phyloP scores from a whole-genome alignment of 2,113 vertebrate species.

The Acanthisitta chloris region DNA sequence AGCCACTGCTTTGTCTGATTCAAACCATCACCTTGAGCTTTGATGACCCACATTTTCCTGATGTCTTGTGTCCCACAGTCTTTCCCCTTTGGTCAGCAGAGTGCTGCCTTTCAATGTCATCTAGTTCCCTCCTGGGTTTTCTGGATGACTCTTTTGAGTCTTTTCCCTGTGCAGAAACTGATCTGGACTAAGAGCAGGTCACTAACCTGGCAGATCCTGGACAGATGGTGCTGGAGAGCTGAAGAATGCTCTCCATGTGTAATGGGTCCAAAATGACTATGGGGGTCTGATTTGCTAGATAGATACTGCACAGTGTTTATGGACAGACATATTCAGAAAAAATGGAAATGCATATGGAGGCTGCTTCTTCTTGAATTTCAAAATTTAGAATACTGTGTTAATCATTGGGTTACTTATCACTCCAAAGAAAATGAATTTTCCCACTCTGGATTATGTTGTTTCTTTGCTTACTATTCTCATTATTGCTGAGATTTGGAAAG shows the following conservation, averaged over 20 bases:
- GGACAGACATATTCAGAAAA: neutral
- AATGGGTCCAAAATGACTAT: neutral
- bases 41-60: neutral
- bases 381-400: neutral
- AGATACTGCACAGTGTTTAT: neutral
- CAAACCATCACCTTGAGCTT: neutral
- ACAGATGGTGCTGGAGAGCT: neutral
- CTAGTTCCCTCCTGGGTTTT: neutral
- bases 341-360: neutral
- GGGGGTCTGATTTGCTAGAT: neutral
- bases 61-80: accelerated
- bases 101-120: neutral
- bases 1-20: neutral
- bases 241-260: neutral
- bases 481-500: neutral
- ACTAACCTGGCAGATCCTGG: neutral
- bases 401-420: neutral
- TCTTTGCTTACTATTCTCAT: neutral
- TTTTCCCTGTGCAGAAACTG: neutral
- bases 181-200: neutral
- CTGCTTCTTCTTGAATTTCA: neutral
- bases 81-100: neutral
- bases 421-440: neutral
- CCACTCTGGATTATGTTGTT: neutral
- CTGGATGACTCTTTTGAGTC: neutral